Base-by-base conservation (phyloP, 35 echinoderm and acorn worm genomes). In the Hemicentrotus pulcherrimus region DNA sequence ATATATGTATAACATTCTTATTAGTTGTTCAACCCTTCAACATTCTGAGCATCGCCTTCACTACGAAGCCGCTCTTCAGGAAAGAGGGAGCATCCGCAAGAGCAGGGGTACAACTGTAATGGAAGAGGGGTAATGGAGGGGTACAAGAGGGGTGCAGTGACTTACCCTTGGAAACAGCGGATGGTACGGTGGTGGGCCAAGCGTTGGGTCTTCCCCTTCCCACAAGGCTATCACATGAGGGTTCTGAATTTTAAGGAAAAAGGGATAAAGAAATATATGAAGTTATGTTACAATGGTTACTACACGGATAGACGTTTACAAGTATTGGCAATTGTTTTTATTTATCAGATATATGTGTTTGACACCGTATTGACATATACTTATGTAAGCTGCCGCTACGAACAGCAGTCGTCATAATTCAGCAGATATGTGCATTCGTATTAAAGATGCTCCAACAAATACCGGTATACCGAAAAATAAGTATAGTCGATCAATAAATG, bases 131-230 rank as follows among this genome's bases (percentile, higher is more conserved):
- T 90, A 90, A 35, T 30, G 32, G 24, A 90, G 88, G 4, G 32
- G 12, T 18, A 90, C 13, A 8, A 45, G 86, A 86, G 88, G 88
- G 88, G 88, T 45, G 46, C n/a, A 30, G 28, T 78, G 65, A 78
- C 88, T 90, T 90, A 90, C 88, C 88, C 88, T 90, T 90, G 4
- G 88, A 33, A 0, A 90, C 88, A 47, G 88, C 88, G 7, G 88
- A 90, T 18, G 88, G 88, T 1, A 90, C 88, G 88, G 88, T 33
- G 32, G 88, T 90, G 1, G 88, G 32, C 88, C 88, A 90, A 5
- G 88, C 88, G 46, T 90, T 90, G 9, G 88, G 88, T 90, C 88
- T 90, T 28, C 88, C 88, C 32, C 88, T 33, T 28, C 18, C 65
- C 12, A 90, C 65, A 9, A 90, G 12, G 24, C 88, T 90, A 14